These are phyloP conservation scores for Diploptera punctata DNA, from an alignment of 2,888 invertebrate species.

Conservation along the genomic window DNA sequence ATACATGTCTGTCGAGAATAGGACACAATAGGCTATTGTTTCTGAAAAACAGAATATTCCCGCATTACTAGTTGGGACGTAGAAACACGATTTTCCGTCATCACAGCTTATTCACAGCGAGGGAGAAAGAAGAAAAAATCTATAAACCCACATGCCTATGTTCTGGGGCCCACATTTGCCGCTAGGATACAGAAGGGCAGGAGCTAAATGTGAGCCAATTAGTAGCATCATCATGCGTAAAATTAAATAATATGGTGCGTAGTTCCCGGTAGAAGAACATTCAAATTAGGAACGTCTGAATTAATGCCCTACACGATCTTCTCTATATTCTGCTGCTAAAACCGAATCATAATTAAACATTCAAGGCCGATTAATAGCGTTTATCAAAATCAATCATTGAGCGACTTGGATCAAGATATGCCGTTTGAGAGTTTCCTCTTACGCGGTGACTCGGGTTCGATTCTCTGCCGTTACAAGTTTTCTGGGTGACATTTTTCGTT, in stretches of 20 bases:
- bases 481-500: no score
- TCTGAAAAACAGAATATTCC: neutral
- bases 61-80: neutral
- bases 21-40: neutral
- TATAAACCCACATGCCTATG: conserved; percentile 4
- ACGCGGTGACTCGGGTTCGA: no score
- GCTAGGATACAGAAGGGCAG: neutral
- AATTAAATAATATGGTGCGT: conserved; percentile 30
- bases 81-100: neutral
- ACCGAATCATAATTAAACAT: no score
- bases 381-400: no score
- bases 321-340: no score
- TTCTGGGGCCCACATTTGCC: neutral
- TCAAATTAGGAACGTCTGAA: conserved; percentile 13
- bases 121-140: neutral
- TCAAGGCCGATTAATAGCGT: no score
- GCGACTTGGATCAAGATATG: no score
- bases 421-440: no score
- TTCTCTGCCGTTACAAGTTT: no score
- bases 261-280: conserved; percentile 22
- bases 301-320: no score
- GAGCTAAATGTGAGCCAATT: conserved; percentile 32
- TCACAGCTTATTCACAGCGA: neutral
- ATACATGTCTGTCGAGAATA: no score
- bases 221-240: conserved; percentile 23